Conservation (phyloP, 2,888 invertebrate species). For the Mermis nigrescens region DNA sequence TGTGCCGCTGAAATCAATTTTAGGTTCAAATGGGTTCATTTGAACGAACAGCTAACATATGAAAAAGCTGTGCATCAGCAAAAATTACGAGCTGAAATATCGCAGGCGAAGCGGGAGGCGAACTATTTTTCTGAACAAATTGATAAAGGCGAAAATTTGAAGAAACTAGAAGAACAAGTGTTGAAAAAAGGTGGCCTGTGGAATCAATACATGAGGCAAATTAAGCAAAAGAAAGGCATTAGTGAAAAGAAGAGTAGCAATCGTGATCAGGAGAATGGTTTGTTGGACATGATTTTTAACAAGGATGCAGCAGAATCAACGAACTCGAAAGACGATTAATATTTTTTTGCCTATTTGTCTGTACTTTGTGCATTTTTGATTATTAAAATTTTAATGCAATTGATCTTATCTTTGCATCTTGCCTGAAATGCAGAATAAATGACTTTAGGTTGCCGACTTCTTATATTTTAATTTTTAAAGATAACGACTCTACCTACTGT, state of each 20-base stretch:
- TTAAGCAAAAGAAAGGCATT: constrained; percentile 20
- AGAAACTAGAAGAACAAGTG: constrained; percentile 26
- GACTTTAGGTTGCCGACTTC: no score
- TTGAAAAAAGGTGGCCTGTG: constrained; percentile 26
- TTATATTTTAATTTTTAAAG: no score
- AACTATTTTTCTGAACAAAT: constrained; percentile 53
- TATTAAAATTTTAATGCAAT: no score
- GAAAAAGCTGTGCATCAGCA: constrained; percentile 74
- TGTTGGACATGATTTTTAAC: background rate
- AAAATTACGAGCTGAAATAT: constrained; percentile 61
- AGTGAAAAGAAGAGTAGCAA: constrained; percentile 11
- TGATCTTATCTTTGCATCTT: no score
- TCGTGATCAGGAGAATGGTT: no score
- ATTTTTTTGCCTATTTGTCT: background rate
- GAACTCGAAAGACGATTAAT: background rate
- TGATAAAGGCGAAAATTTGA: constrained; percentile 31
- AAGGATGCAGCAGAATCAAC: no score
- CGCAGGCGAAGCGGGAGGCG: constrained; percentile 73
- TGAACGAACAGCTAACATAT: constrained; percentile 66
- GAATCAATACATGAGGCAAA: constrained; percentile 23
- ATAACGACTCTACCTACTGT: no score
- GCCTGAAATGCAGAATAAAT: no score
- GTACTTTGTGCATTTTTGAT: no score
- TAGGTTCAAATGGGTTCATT: constrained; percentile 83
- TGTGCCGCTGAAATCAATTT: no score